These are phyloP conservation scores for Thalassarche chlororhynchos DNA, from an alignment of 2,113 vertebrate genomes.

Conservation along the genomic window DNA sequence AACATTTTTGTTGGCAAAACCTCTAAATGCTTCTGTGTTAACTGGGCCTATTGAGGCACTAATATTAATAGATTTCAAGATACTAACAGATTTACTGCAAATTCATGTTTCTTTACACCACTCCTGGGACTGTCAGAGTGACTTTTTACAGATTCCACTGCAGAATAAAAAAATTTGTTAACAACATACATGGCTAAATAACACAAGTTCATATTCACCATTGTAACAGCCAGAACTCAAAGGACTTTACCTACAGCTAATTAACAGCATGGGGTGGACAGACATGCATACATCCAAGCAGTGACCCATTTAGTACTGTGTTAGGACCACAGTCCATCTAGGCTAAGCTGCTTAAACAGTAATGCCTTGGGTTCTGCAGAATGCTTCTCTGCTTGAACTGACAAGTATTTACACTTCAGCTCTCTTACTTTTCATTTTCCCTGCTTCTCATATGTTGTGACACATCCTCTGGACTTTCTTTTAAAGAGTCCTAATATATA, in stretches of 20 bases:
- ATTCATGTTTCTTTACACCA: neutral
- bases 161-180: neutral
- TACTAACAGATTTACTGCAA: neutral
- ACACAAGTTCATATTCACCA: neutral
- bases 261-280: neutral
- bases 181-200: neutral
- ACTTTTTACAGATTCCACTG: neutral
- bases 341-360: slow-evolving; percentile 62
- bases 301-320: slow-evolving; percentile 37
- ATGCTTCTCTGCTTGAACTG: neutral
- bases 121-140: neutral
- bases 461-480: neutral
- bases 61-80: neutral
- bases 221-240: neutral
- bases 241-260: neutral
- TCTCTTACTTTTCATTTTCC: neutral
- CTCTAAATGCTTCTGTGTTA: neutral
- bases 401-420: slow-evolving; percentile 14
- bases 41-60: neutral
- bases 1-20: neutral
- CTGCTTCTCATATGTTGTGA: neutral
- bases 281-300: neutral
- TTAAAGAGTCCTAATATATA: neutral
- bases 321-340: slow-evolving; percentile 6
- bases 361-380: slow-evolving; percentile 35